Conservation (phyloP, 2,888 invertebrate genomes). For the Eristalis intricaria region DNA sequence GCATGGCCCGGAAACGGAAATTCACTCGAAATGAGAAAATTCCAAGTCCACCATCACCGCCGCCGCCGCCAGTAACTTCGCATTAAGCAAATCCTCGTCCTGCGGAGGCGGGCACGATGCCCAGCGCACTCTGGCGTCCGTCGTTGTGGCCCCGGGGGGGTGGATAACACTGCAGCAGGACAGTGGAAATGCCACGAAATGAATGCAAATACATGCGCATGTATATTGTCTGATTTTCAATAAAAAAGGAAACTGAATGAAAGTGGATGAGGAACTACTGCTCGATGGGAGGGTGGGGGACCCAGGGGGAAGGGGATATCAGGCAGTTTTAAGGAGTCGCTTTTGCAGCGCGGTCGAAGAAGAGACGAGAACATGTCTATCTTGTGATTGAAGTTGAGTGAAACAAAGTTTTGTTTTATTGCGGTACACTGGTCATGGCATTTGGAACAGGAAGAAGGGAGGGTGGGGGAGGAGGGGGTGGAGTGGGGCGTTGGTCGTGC, state of each 20-base stretch:
- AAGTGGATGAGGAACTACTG: constrained; percentile 44
- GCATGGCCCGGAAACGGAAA: neutral
- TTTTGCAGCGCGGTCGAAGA: too few relatives aligned
- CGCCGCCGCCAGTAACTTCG: constrained; percentile 47
- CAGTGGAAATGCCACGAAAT: constrained; percentile 56
- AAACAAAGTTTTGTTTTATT: neutral
- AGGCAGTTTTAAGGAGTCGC: constrained; percentile 44
- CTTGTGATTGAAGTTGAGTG: neutral
- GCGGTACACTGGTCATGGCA: neutral
- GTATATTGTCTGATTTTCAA: constrained; percentile 69
- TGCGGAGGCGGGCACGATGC: neutral
- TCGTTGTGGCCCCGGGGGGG: neutral
- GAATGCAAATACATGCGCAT: constrained; percentile 72
- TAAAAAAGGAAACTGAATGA: constrained; percentile 43
- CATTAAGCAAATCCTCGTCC: constrained; percentile 57
- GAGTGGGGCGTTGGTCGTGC: too few relatives aligned
- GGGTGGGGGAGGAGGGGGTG: too few relatives aligned
- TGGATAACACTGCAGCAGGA: constrained; percentile 35
- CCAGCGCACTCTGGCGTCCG: neutral
- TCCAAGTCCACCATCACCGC: constrained; percentile 52
- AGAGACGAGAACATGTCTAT: neutral
- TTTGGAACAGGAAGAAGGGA: too few relatives aligned
- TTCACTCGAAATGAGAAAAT: constrained; percentile 62
- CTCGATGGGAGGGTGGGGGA: neutral
- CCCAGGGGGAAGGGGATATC: constrained; percentile 17